Conservation (phyloP, 2,888 invertebrate species). For the Polydrusus cervinus region DNA sequence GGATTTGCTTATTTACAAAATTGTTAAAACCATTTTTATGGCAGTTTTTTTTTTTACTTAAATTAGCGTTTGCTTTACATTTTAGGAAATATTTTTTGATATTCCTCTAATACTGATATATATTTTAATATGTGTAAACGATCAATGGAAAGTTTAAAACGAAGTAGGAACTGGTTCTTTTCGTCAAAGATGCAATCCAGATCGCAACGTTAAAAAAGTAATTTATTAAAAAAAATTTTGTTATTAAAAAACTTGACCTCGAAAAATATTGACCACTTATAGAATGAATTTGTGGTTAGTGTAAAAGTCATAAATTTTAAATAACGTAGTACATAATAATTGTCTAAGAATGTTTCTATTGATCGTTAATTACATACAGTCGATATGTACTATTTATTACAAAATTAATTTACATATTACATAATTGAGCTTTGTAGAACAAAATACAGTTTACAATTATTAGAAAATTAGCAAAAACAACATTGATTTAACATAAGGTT, state of each 20-base stretch:
- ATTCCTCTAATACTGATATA: not conserved
- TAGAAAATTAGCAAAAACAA: constrained; percentile 33
- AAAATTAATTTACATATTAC: constrained; percentile 4
- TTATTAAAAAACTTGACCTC: not conserved
- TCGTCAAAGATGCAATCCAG: no score
- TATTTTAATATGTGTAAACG: not conserved
- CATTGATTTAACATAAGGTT: constrained; percentile 66
- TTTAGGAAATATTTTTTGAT: not conserved
- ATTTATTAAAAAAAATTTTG: not conserved
- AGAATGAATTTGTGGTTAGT: not conserved
- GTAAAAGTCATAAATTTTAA: no score
- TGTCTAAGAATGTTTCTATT: not conserved
- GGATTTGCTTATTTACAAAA: no score
- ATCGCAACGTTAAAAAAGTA: no score
- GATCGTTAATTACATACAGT: constrained; percentile 1
- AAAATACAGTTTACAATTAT: constrained; percentile 5
- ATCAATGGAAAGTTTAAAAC: no score
- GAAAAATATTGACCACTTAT: not conserved
- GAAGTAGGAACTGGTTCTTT: no score
- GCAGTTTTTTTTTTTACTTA: no score
- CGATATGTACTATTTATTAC: constrained; percentile 1
- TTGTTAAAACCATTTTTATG: no score
- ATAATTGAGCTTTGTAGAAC: constrained; percentile 9
- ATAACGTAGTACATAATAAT: not conserved
- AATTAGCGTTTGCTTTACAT: not conserved